Base-by-base conservation (phyloP, 92 coral and sea anemone species). In the Palythoa caribaeorum region DNA sequence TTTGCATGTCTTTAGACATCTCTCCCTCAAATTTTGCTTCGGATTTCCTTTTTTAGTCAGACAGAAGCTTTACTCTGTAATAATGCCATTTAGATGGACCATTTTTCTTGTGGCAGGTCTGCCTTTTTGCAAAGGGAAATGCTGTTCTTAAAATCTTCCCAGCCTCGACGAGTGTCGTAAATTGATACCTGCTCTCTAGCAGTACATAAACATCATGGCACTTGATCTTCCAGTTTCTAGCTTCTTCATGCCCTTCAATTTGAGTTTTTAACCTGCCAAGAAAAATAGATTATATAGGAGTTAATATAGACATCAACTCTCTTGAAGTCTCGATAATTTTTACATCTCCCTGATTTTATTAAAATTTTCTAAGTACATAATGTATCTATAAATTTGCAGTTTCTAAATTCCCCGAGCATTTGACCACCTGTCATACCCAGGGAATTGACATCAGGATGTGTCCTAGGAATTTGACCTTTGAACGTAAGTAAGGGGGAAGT, bases 81-180 rank as follows among this genome's bases (percentile, higher is more conserved):
- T 84, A 84, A 47, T 76, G 69, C 55, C 77, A 72, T 75, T 89
- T 89, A 20, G 80, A 76, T 20, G 16, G 15, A 54, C 92, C 92
- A 66, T 84, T 76, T 68, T 83, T 76, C 28, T 76, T 66, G 76
- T 89, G 92, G 17, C 83, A 84, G 38, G 65, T 84, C 73, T 89
- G 92, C 65, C 89, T 48, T 38, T 89, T 84, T n/a, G 77, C 68
- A 54, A 89, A 89, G 52, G 92, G 92, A 84, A 89, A 89, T 48
- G 89, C 89, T 68, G 38, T 51, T 71, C 69, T 89, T 12, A 66
- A 36, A 83, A 88, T 88, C 75, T 83, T 83, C 6, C 91, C 88
- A 10, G 91, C 91, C 50, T 83, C 91, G 2, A 59, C 75, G 20
- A 50, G 83, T 16, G 69, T 80, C 21, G 73, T 62, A 71, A 74